A percentile compares a stretch with the other conserved stretches of the same genome.
These are phyloP conservation scores for Grammomys dolichurus DNA, from an alignment of 2,113 vertebrate species.

Conservation along the genomic window DNA sequence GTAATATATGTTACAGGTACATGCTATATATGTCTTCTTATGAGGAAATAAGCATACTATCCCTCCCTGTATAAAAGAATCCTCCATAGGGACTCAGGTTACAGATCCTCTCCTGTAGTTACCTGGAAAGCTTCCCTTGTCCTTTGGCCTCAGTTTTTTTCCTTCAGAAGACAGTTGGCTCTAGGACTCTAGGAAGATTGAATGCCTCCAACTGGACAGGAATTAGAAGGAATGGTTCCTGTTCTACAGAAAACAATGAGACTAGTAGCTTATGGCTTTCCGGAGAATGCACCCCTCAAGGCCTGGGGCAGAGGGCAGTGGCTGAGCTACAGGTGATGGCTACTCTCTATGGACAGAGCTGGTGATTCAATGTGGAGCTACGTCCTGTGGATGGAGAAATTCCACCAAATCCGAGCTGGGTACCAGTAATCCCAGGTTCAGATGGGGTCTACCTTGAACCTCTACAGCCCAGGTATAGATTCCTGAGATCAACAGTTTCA, in stretches of 20 bases:
- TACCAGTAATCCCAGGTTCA: background rate
- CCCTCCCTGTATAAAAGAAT: background rate
- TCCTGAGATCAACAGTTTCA: background rate
- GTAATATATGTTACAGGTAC: background rate
- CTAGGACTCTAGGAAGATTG: background rate
- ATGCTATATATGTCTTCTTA: background rate
- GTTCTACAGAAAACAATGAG: background rate
- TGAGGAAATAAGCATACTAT: background rate
- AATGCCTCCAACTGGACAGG: background rate
- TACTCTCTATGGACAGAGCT: background rate
- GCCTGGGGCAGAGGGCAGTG: background rate
- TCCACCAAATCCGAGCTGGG: background rate
- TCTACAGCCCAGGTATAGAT: background rate
- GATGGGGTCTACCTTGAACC: background rate
- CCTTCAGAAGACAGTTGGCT: background rate
- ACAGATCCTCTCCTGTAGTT: background rate
- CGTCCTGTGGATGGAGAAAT: background rate
- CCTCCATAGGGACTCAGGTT: background rate
- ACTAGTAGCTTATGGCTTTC: too few relatives aligned
- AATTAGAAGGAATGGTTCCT: background rate
- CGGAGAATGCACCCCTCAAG: too few relatives aligned
- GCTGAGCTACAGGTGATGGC: background rate
- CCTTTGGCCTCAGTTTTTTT: background rate
- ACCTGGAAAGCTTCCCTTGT: background rate
- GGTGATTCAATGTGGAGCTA: too few relatives aligned